These are phyloP conservation scores for Macroglossus sobrinus DNA, from an alignment of 2,113 vertebrate species.

Conservation along the genomic window DNA sequence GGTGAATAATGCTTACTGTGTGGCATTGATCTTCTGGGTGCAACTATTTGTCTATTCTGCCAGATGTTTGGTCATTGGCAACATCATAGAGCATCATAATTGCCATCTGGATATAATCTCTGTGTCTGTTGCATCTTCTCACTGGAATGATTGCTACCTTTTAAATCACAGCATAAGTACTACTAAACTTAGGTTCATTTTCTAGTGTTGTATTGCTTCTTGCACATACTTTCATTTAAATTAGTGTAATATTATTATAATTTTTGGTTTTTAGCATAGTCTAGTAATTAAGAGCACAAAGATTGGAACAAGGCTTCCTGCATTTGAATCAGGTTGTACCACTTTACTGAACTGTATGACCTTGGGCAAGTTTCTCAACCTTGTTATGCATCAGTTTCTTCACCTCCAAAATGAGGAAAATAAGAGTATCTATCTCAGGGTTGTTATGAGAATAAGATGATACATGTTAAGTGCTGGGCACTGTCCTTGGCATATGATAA, in stretches of 20 bases:
- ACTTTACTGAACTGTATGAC: neutral
- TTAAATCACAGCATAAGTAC: neutral
- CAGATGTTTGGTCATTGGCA: neutral
- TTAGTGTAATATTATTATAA: neutral
- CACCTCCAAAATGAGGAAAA: neutral
- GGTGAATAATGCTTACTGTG: neutral
- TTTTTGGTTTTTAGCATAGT: neutral
- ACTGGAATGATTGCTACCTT: neutral
- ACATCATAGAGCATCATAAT: neutral
- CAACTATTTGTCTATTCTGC: neutral
- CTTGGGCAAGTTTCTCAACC: neutral
- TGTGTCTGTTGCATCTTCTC: neutral
- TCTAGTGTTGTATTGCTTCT: neutral
- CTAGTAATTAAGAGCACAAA: neutral
- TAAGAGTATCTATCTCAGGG: neutral
- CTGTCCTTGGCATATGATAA: neutral
- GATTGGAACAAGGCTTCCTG: neutral
- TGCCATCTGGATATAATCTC: neutral
- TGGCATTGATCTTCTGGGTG: neutral
- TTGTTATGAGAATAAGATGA: neutral
- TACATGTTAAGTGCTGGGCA: neutral
- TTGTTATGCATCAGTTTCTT: conserved; percentile 36
- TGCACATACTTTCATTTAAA: neutral
- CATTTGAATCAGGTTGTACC: neutral
- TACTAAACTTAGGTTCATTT: neutral